These are phyloP conservation scores for Pagrus major DNA, from an alignment of 2,113 vertebrate genomes.

Conservation along the genomic window DNA sequence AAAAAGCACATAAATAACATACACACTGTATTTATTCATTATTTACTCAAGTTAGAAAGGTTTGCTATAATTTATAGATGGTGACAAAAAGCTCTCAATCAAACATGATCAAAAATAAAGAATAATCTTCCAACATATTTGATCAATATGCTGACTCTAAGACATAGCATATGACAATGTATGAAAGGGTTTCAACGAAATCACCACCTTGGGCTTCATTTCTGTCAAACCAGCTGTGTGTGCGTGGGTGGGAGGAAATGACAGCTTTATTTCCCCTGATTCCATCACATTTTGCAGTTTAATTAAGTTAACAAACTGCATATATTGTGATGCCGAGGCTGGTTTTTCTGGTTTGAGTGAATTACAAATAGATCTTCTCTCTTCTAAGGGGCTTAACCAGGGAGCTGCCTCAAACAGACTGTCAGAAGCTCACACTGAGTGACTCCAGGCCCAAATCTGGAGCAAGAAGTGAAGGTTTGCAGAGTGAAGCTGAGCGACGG, in stretches of 20 bases:
- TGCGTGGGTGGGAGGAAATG: not conserved
- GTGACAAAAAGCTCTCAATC: slow-evolving; percentile 12
- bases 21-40: not conserved
- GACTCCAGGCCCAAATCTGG: slow-evolving; percentile 71
- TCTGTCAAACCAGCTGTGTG: slow-evolving; percentile 16
- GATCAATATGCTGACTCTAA: not conserved
- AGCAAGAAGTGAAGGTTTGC: slow-evolving; percentile 68
- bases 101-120: slow-evolving; percentile 6
- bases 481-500: slow-evolving; percentile 68
- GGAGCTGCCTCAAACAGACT: slow-evolving; percentile 70
- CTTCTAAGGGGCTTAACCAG: slow-evolving; percentile 54
- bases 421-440: slow-evolving; percentile 70
- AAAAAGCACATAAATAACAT: slow-evolving; percentile 65
- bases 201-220: not conserved
- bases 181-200: slow-evolving; percentile 17
- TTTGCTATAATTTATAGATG: slow-evolving; percentile 21
- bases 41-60: not conserved
- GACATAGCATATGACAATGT: not conserved
- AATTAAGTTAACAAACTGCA: slow-evolving; percentile 53
- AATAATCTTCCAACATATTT: not conserved
- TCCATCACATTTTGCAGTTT: slow-evolving; percentile 42
- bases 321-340: slow-evolving; percentile 3
- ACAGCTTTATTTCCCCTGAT: slow-evolving; percentile 32
- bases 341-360: slow-evolving; percentile 44
- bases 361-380: slow-evolving; percentile 62